Evolutionary conservation across 2,797 vertebrate species (phyloP).

Genomic region (Buphagus erythrorhynchus): DNA sequence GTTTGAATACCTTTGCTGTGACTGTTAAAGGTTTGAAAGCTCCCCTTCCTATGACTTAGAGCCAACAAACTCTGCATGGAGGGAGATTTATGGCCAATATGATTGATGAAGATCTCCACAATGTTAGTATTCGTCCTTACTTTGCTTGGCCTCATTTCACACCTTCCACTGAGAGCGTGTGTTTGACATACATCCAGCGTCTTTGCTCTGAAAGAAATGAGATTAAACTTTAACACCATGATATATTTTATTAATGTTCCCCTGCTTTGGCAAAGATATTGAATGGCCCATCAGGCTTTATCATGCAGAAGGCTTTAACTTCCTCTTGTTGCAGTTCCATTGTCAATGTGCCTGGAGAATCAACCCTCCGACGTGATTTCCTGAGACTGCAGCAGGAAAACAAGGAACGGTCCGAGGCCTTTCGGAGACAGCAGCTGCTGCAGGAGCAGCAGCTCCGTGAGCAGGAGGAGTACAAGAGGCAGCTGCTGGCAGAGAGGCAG

Average conservation of each 20-base stretch:
- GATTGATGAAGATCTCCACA: background rate
- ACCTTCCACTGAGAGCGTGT: background rate
- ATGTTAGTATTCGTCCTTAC: background rate
- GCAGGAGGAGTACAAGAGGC: conserved; percentile 90
- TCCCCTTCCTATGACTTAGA: background rate
- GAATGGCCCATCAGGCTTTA: background rate
- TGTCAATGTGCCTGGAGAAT: conserved; percentile 90
- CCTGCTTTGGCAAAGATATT: conserved; percentile 7
- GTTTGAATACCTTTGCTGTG: background rate
- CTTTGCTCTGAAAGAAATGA: background rate
- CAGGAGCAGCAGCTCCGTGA: conserved; percentile 91
- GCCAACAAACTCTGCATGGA: background rate
- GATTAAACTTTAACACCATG: conserved; percentile 34
- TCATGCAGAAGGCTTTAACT: conserved; percentile 7
- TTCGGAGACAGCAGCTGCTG: conserved; percentile 88
- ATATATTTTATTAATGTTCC: conserved; percentile 28
- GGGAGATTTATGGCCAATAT: background rate
- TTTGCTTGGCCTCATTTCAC: conserved; percentile 47
- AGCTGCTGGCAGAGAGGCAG: conserved; percentile 89
- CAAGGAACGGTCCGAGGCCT: conserved; percentile 90
- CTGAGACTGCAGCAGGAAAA: conserved; percentile 91
- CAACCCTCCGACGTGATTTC: conserved; percentile 89
- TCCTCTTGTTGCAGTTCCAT: conserved; percentile 82
- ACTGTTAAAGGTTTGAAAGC: background rate
- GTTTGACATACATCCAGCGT: background rate